phyloP scores from a whole-genome alignment of 2,797 vertebrate species.

The Centroberyx gerrardi region DNA sequence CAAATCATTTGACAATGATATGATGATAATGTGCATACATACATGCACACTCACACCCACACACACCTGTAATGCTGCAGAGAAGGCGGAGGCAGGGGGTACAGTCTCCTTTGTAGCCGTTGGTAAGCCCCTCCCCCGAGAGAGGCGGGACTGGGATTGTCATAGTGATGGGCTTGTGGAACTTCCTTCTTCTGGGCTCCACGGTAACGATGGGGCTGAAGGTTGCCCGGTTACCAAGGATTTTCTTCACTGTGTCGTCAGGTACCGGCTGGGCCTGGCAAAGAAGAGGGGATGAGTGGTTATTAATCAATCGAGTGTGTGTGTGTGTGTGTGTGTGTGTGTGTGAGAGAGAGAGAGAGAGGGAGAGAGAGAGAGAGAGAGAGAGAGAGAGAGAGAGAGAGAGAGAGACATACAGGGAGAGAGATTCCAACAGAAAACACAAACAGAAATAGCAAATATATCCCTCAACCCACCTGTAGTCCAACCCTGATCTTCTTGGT shows the following conservation, averaged over 20 bases:
- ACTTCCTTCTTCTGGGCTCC: constrained; percentile 98
- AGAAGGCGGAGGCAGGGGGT: constrained; percentile 95
- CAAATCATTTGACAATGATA: no score
- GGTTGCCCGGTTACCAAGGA: constrained; percentile 96
- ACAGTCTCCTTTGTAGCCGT: constrained; percentile 94
- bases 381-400: neutral
- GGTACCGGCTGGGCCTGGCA: constrained; percentile 95
- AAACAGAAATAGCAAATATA: neutral
- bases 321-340: neutral
- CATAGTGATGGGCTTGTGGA: constrained; percentile 99
- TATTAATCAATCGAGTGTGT: neutral
- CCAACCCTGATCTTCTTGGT: constrained; percentile 99
- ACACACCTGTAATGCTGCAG: constrained; percentile 96
- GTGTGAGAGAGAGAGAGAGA: neutral
- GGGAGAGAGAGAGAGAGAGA: neutral
- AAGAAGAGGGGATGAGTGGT: neutral
- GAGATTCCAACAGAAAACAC: neutral
- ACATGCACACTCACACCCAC: constrained; percentile 27
- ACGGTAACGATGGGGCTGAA: constrained; percentile 99
- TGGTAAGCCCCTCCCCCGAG: constrained; percentile 94
- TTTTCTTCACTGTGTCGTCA: constrained; percentile 95
- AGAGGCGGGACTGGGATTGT: constrained; percentile 96
- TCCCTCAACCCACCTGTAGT: constrained; percentile 90
- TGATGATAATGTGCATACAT: no score
- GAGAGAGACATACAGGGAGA: neutral